Conservation (phyloP, 92 coral and sea anemone species). For the Desmophyllum pertusum region DNA sequence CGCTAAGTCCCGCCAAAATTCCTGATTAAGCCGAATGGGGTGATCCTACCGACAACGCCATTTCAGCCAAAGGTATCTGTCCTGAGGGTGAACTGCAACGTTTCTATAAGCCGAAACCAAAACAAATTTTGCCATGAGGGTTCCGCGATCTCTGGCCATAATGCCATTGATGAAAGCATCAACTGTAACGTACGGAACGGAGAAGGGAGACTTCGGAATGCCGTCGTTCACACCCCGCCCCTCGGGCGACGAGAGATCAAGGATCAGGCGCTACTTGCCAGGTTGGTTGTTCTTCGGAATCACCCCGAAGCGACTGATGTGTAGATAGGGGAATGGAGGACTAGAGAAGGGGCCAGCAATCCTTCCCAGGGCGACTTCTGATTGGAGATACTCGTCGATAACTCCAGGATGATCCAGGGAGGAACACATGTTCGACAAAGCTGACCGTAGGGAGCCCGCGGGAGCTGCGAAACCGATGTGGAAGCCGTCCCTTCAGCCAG, state of each 20-base stretch:
- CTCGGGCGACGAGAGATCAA: conserved; percentile 39
- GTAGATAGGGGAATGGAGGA: no score
- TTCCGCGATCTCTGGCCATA: no score
- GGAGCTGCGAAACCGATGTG: no score
- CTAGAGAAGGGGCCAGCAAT: no score
- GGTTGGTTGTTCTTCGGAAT: no score
- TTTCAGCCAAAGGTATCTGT: neutral
- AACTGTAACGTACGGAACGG: no score
- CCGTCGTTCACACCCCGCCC: conserved; percentile 37
- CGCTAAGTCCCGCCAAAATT: conserved; percentile 6
- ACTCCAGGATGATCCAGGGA: conserved; percentile 27
- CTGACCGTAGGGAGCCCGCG: conserved; percentile 5
- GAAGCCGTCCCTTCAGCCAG: neutral
- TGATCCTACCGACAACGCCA: neutral
- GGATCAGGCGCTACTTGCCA: conserved; percentile 47
- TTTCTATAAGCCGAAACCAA: neutral
- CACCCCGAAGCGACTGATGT: no score
- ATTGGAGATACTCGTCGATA: neutral
- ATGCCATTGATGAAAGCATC: no score
- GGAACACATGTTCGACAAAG: conserved; percentile 25
- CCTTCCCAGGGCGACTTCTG: neutral
- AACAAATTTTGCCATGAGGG: neutral
- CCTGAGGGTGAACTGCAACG: no score
- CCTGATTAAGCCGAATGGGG: conserved; percentile 21
- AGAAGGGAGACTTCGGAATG: conserved; percentile 16